A percentile compares a stretch with the other conserved stretches of the same genome.
Conservation (phyloP, 37 sponge, comb jelly and placozoan species). For the Beroe ovata region DNA sequence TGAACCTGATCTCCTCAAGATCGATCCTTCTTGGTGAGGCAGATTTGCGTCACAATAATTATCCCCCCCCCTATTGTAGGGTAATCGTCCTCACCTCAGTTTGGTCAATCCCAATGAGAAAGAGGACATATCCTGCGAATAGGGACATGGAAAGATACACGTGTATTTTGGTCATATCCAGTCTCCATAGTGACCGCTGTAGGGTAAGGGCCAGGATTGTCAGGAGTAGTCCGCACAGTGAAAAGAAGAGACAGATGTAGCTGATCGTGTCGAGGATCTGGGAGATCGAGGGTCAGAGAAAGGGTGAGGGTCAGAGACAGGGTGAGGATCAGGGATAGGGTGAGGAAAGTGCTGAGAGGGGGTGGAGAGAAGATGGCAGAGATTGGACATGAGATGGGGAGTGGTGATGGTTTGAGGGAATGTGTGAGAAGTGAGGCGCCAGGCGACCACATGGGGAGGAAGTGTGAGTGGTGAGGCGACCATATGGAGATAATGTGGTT, state of each 20-base stretch:
- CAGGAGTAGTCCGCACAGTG: slow-evolving; percentile 45
- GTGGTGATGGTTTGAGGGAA: not conserved
- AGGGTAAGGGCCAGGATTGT: slow-evolving; percentile 33
- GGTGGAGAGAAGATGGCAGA: not conserved
- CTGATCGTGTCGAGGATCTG: slow-evolving; percentile 20
- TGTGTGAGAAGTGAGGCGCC: not conserved
- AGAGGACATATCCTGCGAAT: slow-evolving; percentile 35
- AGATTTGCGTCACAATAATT: too few relatives aligned
- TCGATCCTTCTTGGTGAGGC: too few relatives aligned
- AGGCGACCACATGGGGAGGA: not conserved
- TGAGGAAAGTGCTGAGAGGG: not conserved
- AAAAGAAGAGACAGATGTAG: slow-evolving; percentile 47
- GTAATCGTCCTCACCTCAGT: too few relatives aligned
- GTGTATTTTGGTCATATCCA: slow-evolving; percentile 61
- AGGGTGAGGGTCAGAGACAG: not conserved
- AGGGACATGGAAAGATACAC: slow-evolving; percentile 57
- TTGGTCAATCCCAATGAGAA: slow-evolving; percentile 49
- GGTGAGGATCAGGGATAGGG: not conserved
- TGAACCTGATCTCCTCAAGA: too few relatives aligned
- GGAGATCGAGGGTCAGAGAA: not conserved
- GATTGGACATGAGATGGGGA: not conserved
- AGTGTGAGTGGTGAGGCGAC: not conserved
- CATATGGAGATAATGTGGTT: not conserved
- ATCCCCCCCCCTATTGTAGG: too few relatives aligned
- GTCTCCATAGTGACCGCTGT: slow-evolving; percentile 64